phyloP scores from a whole-genome alignment of 2,113 vertebrate species.

The Mungos mungo region DNA sequence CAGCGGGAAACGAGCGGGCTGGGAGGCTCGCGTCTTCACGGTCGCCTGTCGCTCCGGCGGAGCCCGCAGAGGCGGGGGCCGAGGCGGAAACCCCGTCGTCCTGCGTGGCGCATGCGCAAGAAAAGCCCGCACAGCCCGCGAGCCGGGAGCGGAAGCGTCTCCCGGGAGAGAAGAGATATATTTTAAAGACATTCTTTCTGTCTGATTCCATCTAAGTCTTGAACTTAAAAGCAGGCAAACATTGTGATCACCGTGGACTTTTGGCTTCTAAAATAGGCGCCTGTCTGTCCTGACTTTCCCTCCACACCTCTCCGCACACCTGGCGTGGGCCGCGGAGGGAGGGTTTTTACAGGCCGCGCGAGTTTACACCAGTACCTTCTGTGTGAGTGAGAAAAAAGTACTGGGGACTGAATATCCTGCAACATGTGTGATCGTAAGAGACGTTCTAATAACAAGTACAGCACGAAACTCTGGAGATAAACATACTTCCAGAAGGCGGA shows the following conservation, averaged over 20 bases:
- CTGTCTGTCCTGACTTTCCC: background rate
- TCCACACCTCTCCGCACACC: background rate
- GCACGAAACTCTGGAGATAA: slow-evolving; percentile 62
- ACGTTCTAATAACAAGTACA: slow-evolving; percentile 74
- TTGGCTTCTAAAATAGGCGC: background rate
- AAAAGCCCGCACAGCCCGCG: background rate
- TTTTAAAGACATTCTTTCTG: slow-evolving; percentile 19
- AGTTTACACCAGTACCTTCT: slow-evolving; percentile 45
- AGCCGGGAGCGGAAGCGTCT: fast-evolving
- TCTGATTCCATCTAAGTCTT: background rate
- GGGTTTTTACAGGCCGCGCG: slow-evolving; percentile 41
- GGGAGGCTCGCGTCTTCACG: background rate
- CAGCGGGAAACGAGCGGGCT: background rate
- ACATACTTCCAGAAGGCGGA: slow-evolving; percentile 65
- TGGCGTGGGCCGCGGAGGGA: background rate
- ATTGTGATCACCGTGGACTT: background rate
- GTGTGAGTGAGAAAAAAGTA: background rate
- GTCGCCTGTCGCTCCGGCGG: background rate
- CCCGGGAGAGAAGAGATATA: background rate
- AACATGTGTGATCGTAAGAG: slow-evolving; percentile 52
- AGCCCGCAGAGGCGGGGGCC: background rate
- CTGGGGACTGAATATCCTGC: background rate
- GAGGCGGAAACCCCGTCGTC: background rate
- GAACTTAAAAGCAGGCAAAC: background rate
- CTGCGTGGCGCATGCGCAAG: background rate